Evolutionary conservation across 2,888 invertebrate genomes (phyloP).

Genomic region (Epinotia nisella): DNA sequence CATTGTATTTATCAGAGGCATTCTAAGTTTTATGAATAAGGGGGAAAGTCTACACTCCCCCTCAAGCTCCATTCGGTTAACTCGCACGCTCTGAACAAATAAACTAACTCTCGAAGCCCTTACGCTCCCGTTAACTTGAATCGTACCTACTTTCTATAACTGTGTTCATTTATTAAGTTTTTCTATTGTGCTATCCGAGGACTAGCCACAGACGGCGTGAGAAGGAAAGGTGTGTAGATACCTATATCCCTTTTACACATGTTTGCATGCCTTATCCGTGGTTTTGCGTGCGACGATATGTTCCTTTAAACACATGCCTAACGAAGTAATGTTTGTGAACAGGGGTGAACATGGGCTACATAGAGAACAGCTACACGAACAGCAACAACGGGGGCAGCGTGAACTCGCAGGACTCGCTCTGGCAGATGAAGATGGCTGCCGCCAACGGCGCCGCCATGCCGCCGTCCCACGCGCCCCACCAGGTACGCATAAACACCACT

Average conservation of each 20-base stretch:
- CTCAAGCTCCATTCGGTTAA: too few relatives aligned
- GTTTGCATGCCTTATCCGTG: neutral
- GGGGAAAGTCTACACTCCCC: too few relatives aligned
- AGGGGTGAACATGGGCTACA: slow-evolving; percentile 95
- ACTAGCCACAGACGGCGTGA: slow-evolving; percentile 36
- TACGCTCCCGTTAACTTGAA: slow-evolving; percentile 18
- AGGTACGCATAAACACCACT: slow-evolving; percentile 6
- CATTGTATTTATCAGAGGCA: too few relatives aligned
- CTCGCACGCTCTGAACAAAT: neutral
- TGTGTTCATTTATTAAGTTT: slow-evolving; percentile 30
- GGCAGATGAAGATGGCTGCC: slow-evolving; percentile 97
- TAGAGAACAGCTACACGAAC: slow-evolving; percentile 96
- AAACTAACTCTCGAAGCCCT: slow-evolving; percentile 9
- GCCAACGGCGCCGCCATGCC: slow-evolving; percentile 87
- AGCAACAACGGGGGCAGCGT: slow-evolving; percentile 98
- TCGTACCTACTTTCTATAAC: neutral
- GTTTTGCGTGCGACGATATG: slow-evolving; percentile 5
- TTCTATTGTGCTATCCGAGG: slow-evolving; percentile 42
- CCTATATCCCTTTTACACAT: neutral
- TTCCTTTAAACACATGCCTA: neutral
- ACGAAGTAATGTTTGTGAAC: slow-evolving; percentile 50
- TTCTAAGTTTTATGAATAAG: too few relatives aligned
- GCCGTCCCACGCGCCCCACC: slow-evolving; percentile 57
- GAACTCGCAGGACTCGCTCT: slow-evolving; percentile 96
- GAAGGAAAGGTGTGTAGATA: slow-evolving; percentile 34